phyloP scores from a whole-genome alignment of 2,888 invertebrate genomes.

The Macrophya annulata region DNA sequence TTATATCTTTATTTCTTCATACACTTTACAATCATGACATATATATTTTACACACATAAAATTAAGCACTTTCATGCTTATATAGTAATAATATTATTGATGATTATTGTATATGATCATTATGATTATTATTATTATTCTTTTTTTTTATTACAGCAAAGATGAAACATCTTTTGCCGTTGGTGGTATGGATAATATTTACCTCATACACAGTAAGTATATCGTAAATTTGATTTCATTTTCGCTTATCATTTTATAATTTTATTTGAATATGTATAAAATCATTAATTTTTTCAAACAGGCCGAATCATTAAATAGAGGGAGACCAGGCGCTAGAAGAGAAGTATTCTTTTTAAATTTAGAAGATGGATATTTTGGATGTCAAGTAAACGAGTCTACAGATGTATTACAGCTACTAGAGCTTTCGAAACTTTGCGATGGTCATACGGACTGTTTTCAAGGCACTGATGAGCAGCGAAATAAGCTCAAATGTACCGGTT shows the following conservation, averaged over 20 bases:
- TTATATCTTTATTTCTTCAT: too few species aligned
- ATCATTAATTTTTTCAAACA: conserved; percentile 67
- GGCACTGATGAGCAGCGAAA: conserved; percentile 94
- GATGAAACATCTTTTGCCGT: conserved; percentile 96
- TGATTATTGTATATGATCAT: conserved; percentile 55
- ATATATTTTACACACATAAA: neutral
- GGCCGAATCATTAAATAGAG: conserved; percentile 91
- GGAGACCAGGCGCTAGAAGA: conserved; percentile 91
- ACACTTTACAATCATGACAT: neutral
- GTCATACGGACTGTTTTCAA: conserved; percentile 93
- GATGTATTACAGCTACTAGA: conserved; percentile 97
- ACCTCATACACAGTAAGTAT: conserved; percentile 90
- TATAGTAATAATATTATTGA: neutral
- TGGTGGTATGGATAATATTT: conserved; percentile 95
- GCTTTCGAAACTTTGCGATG: conserved; percentile 96
- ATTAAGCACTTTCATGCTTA: neutral
- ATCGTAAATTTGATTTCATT: conserved; percentile 62
- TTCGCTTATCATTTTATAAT: conserved; percentile 3
- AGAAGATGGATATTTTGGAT: conserved; percentile 98
- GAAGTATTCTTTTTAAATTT: conserved; percentile 98
- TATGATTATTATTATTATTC: too few species aligned
- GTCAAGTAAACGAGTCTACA: conserved; percentile 97
- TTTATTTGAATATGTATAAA: conserved; percentile 3
- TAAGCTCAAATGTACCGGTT: conserved; percentile 97
- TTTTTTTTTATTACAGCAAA: conserved; percentile 86